phyloP scores from a whole-genome alignment of 2,888 invertebrate genomes.

The Limnephilus marmoratus region DNA sequence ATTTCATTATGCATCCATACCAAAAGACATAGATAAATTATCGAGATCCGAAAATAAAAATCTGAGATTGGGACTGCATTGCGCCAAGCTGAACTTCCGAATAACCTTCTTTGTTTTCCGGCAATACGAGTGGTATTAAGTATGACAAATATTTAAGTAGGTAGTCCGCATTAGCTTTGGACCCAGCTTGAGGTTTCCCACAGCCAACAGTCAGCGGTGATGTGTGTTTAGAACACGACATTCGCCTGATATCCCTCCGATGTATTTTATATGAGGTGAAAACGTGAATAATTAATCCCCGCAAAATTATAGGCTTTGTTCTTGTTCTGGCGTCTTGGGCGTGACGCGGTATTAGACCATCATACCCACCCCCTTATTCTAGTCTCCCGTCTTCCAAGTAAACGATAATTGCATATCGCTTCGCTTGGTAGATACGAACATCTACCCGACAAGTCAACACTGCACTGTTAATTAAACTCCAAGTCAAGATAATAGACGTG shows the following conservation, averaged over 20 bases:
- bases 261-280: slow-evolving; percentile 60
- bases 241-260: slow-evolving; percentile 61
- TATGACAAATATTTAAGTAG: neutral
- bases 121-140: neutral
- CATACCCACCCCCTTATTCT: neutral
- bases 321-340: slow-evolving; percentile 40
- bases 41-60: neutral
- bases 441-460: neutral
- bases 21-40: neutral
- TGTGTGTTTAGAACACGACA: neutral
- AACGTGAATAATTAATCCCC: slow-evolving; percentile 60
- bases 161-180: neutral
- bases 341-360: neutral
- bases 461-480: neutral
- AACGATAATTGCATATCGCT: neutral
- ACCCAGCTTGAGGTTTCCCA: neutral
- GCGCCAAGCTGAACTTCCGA: neutral
- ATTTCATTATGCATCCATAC: too few relatives aligned
- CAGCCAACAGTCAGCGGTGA: neutral
- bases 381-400: neutral
- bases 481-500: neutral
- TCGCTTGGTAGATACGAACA: neutral
- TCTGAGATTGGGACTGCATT: neutral
- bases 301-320: slow-evolving; percentile 60
- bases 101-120: neutral